phyloP scores from a whole-genome alignment of 2,888 invertebrate genomes.

The Hecatera dysodea region DNA sequence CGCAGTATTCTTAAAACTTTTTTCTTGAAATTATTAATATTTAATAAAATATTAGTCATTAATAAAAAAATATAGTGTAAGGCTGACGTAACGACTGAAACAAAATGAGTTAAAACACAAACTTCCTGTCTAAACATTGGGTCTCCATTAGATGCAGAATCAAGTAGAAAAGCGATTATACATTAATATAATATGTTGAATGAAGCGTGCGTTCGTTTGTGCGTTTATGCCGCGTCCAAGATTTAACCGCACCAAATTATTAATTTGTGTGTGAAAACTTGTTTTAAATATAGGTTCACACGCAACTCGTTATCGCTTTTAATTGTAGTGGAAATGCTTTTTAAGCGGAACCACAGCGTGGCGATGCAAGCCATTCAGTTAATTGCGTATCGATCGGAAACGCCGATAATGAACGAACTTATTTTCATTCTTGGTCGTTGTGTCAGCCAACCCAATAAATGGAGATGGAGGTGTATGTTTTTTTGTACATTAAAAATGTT shows the following conservation, averaged over 20 bases:
- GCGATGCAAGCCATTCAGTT: conserved; percentile 30
- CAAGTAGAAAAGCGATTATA: background rate
- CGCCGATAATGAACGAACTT: conserved; percentile 25
- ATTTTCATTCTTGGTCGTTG: conserved; percentile 71
- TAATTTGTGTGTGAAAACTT: conserved; percentile 35
- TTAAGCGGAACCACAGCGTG: conserved; percentile 32
- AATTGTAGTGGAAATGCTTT: conserved; percentile 38
- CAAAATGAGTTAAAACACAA: conserved; percentile 22
- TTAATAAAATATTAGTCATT: conserved; percentile 80
- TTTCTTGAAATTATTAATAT: conserved; percentile 76
- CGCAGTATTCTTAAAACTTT: conserved; percentile 80
- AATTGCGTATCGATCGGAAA: conserved; percentile 24
- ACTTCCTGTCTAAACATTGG: background rate
- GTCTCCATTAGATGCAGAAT: background rate
- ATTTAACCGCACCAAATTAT: conserved; percentile 19
- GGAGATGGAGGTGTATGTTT: conserved; percentile 79
- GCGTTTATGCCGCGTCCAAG: conserved; percentile 38
- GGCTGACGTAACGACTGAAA: conserved; percentile 74
- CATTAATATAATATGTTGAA: conserved; percentile 7
- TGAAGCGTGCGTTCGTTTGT: conserved; percentile 36
- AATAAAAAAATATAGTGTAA: conserved; percentile 69
- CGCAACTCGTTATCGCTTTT: conserved; percentile 34
- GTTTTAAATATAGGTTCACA: conserved; percentile 45
- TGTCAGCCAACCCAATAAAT: conserved; percentile 76
- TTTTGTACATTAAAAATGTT: conserved; percentile 85